Conservation (phyloP, 2,797 vertebrate species). For the Danio tinwini region DNA sequence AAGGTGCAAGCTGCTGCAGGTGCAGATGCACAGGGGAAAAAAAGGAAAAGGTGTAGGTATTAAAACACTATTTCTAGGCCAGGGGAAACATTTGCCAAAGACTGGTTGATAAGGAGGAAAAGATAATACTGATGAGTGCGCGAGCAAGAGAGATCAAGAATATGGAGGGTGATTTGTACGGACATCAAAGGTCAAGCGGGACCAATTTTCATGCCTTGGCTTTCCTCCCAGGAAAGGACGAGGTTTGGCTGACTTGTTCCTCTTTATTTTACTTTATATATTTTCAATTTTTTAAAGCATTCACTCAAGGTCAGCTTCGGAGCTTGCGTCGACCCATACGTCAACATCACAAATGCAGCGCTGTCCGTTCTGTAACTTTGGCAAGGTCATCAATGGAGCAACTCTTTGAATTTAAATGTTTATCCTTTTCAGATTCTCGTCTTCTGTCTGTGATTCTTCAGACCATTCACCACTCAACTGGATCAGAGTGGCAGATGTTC, state of each 20-base stretch:
- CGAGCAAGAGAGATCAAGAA: slow-evolving; percentile 34
- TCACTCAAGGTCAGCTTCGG: slow-evolving; percentile 33
- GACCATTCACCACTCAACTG: background rate
- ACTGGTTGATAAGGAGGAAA: slow-evolving; percentile 34
- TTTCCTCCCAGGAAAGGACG: slow-evolving; percentile 37
- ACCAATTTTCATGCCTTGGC: slow-evolving; percentile 44
- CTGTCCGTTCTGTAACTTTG: slow-evolving; percentile 6
- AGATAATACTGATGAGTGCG: slow-evolving; percentile 30
- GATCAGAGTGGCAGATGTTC: slow-evolving; percentile 38
- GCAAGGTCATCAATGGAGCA: background rate
- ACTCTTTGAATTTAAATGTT: background rate
- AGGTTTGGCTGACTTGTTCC: slow-evolving; percentile 36
- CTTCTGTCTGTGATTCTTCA: background rate
- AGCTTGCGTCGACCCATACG: background rate
- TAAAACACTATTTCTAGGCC: slow-evolving; percentile 33
- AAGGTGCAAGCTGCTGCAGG: slow-evolving; percentile 43
- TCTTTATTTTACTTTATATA: slow-evolving; percentile 29
- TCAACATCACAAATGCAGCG: slow-evolving; percentile 12
- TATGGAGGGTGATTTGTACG: slow-evolving; percentile 56
- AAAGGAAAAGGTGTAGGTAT: slow-evolving; percentile 9
- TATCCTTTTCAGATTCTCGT: background rate
- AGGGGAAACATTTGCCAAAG: slow-evolving; percentile 40
- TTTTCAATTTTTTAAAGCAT: slow-evolving; percentile 29
- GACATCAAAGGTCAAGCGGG: slow-evolving; percentile 49
- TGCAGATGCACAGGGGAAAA: slow-evolving; percentile 5